These are phyloP conservation scores for Drosophila pectinifera DNA, from an alignment of 1,140 invertebrate species.

Conservation along the genomic window DNA sequence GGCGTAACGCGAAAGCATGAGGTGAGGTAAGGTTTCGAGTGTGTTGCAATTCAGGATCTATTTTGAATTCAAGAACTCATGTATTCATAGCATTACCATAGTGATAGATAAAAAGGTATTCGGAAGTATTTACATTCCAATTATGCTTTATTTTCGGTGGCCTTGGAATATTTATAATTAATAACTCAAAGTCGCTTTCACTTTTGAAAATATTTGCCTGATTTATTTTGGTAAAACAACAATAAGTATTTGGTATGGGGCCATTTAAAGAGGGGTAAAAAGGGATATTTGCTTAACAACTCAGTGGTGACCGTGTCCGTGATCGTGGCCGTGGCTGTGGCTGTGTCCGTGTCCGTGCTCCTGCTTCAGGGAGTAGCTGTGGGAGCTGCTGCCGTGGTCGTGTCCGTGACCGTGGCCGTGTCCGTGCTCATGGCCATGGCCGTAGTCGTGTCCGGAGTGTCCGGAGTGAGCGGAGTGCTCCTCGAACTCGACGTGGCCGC, in stretches of 20 bases:
- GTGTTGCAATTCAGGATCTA: too few relatives aligned
- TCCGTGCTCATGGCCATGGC: slow-evolving; percentile 48
- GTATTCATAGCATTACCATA: too few relatives aligned
- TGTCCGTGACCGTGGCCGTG: slow-evolving; percentile 38
- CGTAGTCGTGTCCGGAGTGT: slow-evolving; percentile 56
- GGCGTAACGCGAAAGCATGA: too few relatives aligned
- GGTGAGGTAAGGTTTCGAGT: too few relatives aligned
- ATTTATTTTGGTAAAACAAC: slow-evolving; percentile 67
- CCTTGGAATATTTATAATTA: neutral
- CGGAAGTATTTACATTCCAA: too few relatives aligned
- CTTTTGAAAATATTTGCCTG: slow-evolving; percentile 65
- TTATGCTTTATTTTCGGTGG: too few relatives aligned
- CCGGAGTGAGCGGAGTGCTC: slow-evolving; percentile 50
- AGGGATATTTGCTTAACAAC: neutral
- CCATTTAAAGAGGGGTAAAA: slow-evolving; percentile 33
- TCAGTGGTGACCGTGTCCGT: slow-evolving; percentile 64
- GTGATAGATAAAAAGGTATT: too few relatives aligned
- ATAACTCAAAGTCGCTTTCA: slow-evolving; percentile 17
- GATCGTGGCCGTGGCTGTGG: slow-evolving; percentile 48
- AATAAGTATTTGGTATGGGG: slow-evolving; percentile 57
- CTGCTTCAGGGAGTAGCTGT: slow-evolving; percentile 48
- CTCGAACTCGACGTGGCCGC: slow-evolving; percentile 66
- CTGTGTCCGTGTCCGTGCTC: slow-evolving; percentile 50
- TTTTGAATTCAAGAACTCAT: too few relatives aligned
- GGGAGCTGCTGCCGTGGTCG: slow-evolving; percentile 38